These are phyloP conservation scores for Tetramorium simillimum DNA, from an alignment of 1,140 invertebrate species.

Conservation along the genomic window DNA sequence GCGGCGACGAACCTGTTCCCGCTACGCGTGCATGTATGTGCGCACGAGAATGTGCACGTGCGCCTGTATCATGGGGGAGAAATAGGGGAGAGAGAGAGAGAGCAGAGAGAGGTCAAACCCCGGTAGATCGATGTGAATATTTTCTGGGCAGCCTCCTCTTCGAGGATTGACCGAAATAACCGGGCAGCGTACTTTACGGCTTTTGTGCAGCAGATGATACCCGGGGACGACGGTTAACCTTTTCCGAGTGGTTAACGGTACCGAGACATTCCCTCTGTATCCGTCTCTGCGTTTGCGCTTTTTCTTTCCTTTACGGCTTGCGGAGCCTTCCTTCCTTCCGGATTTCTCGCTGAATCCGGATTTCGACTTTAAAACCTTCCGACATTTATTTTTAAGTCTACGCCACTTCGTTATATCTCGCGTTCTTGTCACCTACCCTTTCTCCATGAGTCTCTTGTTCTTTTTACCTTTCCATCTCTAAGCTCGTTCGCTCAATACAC, in stretches of 20 bases:
- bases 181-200: conserved; percentile 68
- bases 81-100: background rate
- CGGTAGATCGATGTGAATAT: conserved; percentile 77
- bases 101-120: conserved; percentile 45
- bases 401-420: conserved; percentile 42
- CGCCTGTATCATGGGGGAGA: background rate
- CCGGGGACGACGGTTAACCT: conserved; percentile 49
- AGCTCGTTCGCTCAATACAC: background rate
- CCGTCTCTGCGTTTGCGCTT: background rate
- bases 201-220: conserved; percentile 72
- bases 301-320: background rate
- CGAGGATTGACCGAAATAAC: conserved; percentile 77
- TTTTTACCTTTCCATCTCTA: background rate
- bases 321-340: conserved; percentile 1
- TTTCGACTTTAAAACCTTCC: conserved; percentile 36
- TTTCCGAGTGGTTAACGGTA: conserved; percentile 17
- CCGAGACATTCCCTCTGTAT: conserved; percentile 2
- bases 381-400: conserved; percentile 27
- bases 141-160: conserved; percentile 71
- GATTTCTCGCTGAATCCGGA: conserved; percentile 40
- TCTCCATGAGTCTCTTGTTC: conserved; percentile 15
- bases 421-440: background rate
- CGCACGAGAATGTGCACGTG: background rate
- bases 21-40: background rate
- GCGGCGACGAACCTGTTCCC: background rate